Conservation (phyloP, 2,113 vertebrate genomes). For the Corythornis cristatus region DNA sequence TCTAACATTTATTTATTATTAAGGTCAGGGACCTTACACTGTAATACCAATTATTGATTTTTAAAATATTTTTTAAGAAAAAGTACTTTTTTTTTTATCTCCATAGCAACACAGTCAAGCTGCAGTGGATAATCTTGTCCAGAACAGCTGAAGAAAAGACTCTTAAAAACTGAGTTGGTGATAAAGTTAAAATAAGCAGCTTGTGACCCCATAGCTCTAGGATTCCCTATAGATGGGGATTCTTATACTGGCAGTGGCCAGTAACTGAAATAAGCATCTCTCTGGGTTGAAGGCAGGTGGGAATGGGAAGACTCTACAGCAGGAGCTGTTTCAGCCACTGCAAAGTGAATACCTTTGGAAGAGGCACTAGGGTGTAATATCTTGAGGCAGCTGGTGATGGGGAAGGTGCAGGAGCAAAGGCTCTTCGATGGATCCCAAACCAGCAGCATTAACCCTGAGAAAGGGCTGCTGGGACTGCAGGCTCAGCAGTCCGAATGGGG, state of each 20-base stretch:
- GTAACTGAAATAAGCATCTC: not conserved
- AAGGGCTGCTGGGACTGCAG: not conserved
- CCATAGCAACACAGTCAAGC: not conserved
- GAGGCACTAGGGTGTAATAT: not conserved
- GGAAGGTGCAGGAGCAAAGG: accelerated
- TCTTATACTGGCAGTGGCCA: not conserved
- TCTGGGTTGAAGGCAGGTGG: not conserved
- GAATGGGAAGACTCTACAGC: not conserved
- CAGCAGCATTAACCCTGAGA: accelerated
- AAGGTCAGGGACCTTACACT: constrained; percentile 13
- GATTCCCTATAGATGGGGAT: not conserved
- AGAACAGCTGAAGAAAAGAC: not conserved
- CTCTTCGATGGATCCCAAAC: not conserved
- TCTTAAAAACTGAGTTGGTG: not conserved
- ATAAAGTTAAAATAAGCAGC: not conserved
- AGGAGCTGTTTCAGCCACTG: not conserved
- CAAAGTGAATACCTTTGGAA: not conserved
- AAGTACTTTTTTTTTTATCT: not conserved
- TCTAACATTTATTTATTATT: constrained; percentile 65
- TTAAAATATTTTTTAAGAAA: not conserved
- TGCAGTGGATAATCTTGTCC: not conserved
- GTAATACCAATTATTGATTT: constrained; percentile 42
- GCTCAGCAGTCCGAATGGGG: accelerated
- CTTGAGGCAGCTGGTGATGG: not conserved
- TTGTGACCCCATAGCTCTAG: not conserved